These are phyloP conservation scores for Carduelis carduelis DNA, from an alignment of 2,797 vertebrate genomes.

Conservation along the genomic window DNA sequence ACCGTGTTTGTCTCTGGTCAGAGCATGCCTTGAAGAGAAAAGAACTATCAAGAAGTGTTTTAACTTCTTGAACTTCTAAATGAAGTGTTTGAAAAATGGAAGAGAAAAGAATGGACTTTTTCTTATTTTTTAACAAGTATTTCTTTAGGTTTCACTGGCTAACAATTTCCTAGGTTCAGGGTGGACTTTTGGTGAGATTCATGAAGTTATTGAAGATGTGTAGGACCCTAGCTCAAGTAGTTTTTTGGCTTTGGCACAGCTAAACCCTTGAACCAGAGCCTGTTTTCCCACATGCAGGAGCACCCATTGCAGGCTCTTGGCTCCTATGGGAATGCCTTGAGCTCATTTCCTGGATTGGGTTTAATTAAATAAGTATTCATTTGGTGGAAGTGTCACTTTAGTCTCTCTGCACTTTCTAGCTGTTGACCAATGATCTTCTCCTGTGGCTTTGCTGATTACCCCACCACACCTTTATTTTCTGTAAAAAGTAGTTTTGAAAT, in stretches of 20 bases:
- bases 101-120: rapidly evolving
- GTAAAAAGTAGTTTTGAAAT: not conserved
- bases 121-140: not conserved
- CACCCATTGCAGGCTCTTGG: not conserved
- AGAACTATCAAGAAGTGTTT: not conserved
- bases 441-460: not conserved
- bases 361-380: not conserved
- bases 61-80: not conserved
- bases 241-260: not conserved
- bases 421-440: not conserved
- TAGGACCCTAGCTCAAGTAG: not conserved
- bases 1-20: not conserved
- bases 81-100: not conserved
- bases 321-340: not conserved
- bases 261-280: not conserved
- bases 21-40: not conserved
- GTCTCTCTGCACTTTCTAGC: not conserved
- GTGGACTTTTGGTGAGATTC: not conserved
- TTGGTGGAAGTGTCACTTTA: not conserved
- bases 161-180: not conserved
- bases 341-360: not conserved
- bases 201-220: not conserved
- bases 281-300: not conserved
- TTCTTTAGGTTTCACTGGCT: not conserved
- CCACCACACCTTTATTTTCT: not conserved